Evolutionary conservation across 2,797 vertebrate genomes (phyloP).

Genomic region (Chaunax sp.): DNA sequence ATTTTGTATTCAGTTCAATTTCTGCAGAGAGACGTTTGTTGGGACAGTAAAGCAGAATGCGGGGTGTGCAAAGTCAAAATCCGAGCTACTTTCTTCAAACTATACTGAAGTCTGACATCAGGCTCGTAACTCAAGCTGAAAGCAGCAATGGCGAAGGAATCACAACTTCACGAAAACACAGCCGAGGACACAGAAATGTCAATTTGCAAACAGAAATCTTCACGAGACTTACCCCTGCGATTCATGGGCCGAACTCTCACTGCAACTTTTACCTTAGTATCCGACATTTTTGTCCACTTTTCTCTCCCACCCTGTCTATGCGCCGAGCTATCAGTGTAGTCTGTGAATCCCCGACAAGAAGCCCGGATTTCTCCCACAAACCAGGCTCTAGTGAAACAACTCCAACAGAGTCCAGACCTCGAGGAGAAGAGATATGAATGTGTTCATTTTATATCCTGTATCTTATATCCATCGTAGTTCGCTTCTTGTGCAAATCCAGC

Average conservation of each 20-base stretch:
- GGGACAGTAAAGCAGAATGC: slow-evolving; percentile 41
- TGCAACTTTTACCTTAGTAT: slow-evolving; percentile 98
- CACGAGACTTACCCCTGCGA: slow-evolving; percentile 89
- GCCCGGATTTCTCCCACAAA: slow-evolving; percentile 53
- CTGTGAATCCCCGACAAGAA: slow-evolving; percentile 54
- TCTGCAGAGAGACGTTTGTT: slow-evolving; percentile 84
- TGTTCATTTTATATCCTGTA: slow-evolving; percentile 48
- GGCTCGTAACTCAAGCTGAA: slow-evolving; percentile 33
- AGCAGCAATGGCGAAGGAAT: slow-evolving; percentile 61
- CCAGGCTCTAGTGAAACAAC: slow-evolving; percentile 39
- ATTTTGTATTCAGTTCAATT: slow-evolving; percentile 97
- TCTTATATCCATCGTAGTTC: slow-evolving; percentile 62
- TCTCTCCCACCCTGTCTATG: slow-evolving; percentile 68
- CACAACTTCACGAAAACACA: slow-evolving; percentile 51
- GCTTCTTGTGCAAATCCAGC: slow-evolving; percentile 66
- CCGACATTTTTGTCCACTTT: slow-evolving; percentile 92
- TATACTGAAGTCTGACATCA: slow-evolving; percentile 34
- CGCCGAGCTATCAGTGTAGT: slow-evolving; percentile 64
- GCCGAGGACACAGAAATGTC: slow-evolving; percentile 13
- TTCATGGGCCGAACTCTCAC: slow-evolving; percentile 98
- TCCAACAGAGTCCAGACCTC: slow-evolving; percentile 57
- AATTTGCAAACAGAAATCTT: slow-evolving; percentile 20
- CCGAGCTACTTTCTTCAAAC: slow-evolving; percentile 30
- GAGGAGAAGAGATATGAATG: slow-evolving; percentile 33
- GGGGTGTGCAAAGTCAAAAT: slow-evolving; percentile 37